Base-by-base conservation (phyloP, 2,888 invertebrate genomes). In the Andrena marginata region DNA sequence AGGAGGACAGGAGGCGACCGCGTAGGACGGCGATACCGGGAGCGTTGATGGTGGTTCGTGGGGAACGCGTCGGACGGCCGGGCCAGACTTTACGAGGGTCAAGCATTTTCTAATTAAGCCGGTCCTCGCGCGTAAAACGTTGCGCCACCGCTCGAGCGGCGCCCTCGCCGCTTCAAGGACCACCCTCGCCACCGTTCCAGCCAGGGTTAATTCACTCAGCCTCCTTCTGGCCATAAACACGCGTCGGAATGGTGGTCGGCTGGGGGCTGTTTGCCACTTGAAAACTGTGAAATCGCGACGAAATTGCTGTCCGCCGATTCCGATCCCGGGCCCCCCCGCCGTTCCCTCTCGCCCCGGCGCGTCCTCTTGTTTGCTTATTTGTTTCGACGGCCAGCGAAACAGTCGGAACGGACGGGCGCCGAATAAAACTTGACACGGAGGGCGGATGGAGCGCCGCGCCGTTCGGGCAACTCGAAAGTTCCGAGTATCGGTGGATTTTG, bases 101-200 rank as follows among this genome's bases (percentile, higher is more conserved):
- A 91, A 92, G 90, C 90, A 92, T 92, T 92, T 92, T 91, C 92
- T 92, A 91, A 92, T 92, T 92, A 92, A 92, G 89, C 88, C 87
- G 85, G 88, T 85, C 86, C 87, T 82, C 70, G 68, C 86, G 78
- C 90, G 89, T 91, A 90, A 91, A 91, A 90, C 87, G 89, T 88
- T 91, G 89, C 77, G 87, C 82, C 89, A 75, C 76, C 81, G 85
- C 82, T 87, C 82, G 87, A 82, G 85, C 85, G 81, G 74, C 77
- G 80, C 82, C 85, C 82, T 82, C 73, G 81, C 76, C 80, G 68
- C 80, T 84, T 84, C 84, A 63, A 85, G 76, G 68, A 76, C 74
- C 76, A 26, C 26, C 64, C 77, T 70, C 42, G 64, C 59, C 79
- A 49, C 51, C 62, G 49, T 26, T 62, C 64, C 31, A 59, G 72